Conservation (phyloP, 1,140 invertebrate genomes). For the Teleopsis dalmanni region DNA sequence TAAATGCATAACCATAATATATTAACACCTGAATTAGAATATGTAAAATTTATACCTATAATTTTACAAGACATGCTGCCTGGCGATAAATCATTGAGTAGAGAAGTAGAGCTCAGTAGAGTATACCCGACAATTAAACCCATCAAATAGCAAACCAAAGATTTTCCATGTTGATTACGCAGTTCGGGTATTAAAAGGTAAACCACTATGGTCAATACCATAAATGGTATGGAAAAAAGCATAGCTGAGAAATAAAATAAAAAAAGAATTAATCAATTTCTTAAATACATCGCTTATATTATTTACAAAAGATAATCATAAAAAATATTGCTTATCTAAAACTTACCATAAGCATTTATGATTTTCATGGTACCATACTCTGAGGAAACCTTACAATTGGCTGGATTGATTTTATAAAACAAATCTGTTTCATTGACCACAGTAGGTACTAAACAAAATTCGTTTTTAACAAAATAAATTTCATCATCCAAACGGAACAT, state of each 20-base stretch:
- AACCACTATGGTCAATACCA: slow-evolving; percentile 61
- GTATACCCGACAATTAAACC: slow-evolving; percentile 56
- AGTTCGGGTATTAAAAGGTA: slow-evolving; percentile 64
- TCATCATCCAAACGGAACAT: slow-evolving; percentile 23
- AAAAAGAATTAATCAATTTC: not conserved
- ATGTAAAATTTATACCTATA: slow-evolving; percentile 13
- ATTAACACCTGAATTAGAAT: too few relatives aligned
- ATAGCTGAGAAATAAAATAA: slow-evolving; percentile 47
- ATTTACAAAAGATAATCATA: not conserved
- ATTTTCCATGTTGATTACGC: slow-evolving; percentile 64
- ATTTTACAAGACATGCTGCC: slow-evolving; percentile 17
- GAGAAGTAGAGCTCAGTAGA: slow-evolving; percentile 49
- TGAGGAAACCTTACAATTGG: slow-evolving; percentile 25
- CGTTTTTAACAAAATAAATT: slow-evolving; percentile 23
- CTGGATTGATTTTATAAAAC: slow-evolving; percentile 26
- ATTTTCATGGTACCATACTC: slow-evolving; percentile 29
- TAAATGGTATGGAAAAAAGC: slow-evolving; percentile 62
- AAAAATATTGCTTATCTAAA: not conserved
- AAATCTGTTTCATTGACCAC: slow-evolving; percentile 19
- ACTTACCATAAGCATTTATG: slow-evolving; percentile 34
- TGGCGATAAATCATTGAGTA: slow-evolving; percentile 28
- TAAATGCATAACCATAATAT: too few relatives aligned
- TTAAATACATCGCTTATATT: not conserved
- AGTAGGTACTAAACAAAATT: slow-evolving; percentile 29
- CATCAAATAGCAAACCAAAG: slow-evolving; percentile 62